Evolutionary conservation across 2,797 vertebrate species (phyloP).

Genomic region (Gorsachius magnificus): DNA sequence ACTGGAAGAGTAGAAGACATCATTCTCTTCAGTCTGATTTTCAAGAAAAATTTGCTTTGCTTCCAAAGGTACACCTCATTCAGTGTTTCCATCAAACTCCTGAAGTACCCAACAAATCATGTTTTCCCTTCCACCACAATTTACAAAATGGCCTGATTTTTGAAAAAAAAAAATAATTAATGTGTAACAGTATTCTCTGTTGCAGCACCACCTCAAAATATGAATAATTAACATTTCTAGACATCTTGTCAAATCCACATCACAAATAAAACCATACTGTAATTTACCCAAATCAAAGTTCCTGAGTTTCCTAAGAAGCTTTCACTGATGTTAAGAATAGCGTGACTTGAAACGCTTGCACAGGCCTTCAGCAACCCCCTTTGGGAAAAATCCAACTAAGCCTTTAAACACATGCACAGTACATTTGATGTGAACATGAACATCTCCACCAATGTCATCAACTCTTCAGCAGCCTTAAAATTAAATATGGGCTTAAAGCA

Average conservation of each 20-base stretch:
- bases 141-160: neutral
- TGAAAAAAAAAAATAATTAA: neutral
- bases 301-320: neutral
- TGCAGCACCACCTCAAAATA: neutral
- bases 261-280: neutral
- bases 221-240: neutral
- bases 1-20: neutral
- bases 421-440: neutral
- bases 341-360: neutral
- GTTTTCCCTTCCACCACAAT: neutral
- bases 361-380: neutral
- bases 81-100: neutral
- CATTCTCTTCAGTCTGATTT: neutral
- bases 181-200: rapidly evolving
- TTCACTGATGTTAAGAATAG: neutral
- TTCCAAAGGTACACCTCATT: neutral
- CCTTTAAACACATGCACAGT: neutral
- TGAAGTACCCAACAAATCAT: neutral
- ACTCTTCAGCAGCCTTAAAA: constrained; percentile 31
- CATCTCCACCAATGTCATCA: neutral
- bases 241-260: neutral
- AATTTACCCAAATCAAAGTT: neutral
- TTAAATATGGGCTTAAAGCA: constrained; percentile 29
- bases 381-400: neutral
- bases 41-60: neutral